phyloP scores from a whole-genome alignment of 2,888 invertebrate species.

The Mesorhabditis spiculigera region DNA sequence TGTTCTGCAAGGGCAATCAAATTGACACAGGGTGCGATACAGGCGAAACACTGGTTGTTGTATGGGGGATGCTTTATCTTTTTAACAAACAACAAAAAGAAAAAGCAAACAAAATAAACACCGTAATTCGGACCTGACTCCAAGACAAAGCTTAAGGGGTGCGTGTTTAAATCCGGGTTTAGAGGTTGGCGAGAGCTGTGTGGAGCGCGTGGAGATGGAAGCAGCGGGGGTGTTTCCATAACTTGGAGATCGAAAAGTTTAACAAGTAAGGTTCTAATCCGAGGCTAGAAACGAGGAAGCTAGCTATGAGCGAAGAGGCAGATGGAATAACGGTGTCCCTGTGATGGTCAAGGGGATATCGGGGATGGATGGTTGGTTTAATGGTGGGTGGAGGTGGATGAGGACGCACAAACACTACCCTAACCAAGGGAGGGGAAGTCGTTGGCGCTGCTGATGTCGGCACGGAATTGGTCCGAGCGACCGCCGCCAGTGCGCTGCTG shows the following conservation, averaged over 20 bases:
- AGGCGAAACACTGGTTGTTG: background rate
- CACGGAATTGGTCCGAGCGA: background rate
- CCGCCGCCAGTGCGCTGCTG: slow-evolving; percentile 11
- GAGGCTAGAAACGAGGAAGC: background rate
- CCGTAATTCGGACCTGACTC: background rate
- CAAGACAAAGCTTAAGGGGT: slow-evolving; percentile 1
- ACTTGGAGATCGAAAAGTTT: slow-evolving; percentile 2
- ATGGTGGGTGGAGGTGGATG: background rate
- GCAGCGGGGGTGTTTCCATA: background rate
- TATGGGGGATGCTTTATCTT: background rate
- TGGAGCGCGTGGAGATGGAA: background rate
- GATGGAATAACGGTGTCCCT: slow-evolving; percentile 5
- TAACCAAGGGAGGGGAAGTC: slow-evolving; percentile 2
- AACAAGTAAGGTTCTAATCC: background rate
- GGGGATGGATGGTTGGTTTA: background rate
- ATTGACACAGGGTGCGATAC: too few relatives aligned
- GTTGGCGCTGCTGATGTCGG: slow-evolving; percentile 1
- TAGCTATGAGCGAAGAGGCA: background rate
- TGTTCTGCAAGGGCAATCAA: too few relatives aligned
- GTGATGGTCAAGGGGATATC: background rate
- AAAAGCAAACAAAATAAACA: background rate
- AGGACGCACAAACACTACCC: background rate
- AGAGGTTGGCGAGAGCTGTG: background rate
- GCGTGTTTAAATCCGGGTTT: background rate
- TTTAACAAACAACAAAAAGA: background rate